These are phyloP conservation scores for Amblyopsis rosae DNA, from an alignment of 2,113 vertebrate species.

Conservation along the genomic window DNA sequence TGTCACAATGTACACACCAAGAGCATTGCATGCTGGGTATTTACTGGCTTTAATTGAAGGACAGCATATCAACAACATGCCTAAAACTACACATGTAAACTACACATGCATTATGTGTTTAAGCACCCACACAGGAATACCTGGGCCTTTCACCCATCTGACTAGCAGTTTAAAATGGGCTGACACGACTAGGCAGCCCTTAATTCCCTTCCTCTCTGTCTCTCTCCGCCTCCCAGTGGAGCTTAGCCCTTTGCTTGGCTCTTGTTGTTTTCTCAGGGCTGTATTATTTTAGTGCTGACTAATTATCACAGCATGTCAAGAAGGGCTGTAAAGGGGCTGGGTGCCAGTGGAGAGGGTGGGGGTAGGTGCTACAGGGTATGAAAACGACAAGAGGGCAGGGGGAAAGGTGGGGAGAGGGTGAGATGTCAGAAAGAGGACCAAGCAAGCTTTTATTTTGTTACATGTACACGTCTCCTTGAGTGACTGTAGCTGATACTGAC, in stretches of 20 bases:
- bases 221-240: constrained; percentile 34
- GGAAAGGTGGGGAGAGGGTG: background rate
- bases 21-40: background rate
- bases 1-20: background rate
- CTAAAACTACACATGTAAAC: constrained; percentile 4
- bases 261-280: constrained; percentile 65
- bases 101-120: background rate
- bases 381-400: constrained; percentile 24
- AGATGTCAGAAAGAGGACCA: constrained; percentile 15
- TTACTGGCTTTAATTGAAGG: background rate
- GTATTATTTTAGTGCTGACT: constrained; percentile 69
- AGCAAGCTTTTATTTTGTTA: constrained; percentile 16
- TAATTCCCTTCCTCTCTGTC: background rate
- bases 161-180: constrained; percentile 58
- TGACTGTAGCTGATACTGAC: constrained; percentile 30
- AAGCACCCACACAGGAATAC: constrained; percentile 18
- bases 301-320: constrained; percentile 70
- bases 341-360: constrained; percentile 23
- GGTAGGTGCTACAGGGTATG: background rate
- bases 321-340: constrained; percentile 56
- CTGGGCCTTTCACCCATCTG: constrained; percentile 58
- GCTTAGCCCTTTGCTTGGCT: constrained; percentile 59
- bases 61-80: constrained; percentile 13
- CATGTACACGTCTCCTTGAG: background rate
- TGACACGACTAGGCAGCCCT: constrained; percentile 31